Evolutionary conservation across 2,113 vertebrate genomes (phyloP).

Genomic region (Hepsetus odoe): DNA sequence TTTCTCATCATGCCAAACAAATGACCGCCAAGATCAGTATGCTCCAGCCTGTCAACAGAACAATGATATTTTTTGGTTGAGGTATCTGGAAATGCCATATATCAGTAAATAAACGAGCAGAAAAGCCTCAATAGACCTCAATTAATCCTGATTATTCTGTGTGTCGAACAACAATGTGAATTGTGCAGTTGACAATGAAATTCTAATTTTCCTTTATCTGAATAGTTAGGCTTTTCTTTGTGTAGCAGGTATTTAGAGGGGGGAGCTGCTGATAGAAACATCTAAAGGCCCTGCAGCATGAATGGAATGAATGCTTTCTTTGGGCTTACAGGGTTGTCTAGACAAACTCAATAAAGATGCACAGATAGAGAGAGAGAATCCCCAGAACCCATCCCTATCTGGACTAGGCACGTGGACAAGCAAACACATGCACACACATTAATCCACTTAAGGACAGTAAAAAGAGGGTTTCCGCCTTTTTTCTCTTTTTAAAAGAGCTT

Average conservation of each 20-base stretch:
- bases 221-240: slow-evolving; percentile 55
- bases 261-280: slow-evolving; percentile 43
- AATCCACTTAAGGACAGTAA: slow-evolving; percentile 69
- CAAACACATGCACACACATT: slow-evolving; percentile 38
- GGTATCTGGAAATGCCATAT: slow-evolving; percentile 25
- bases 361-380: slow-evolving; percentile 71
- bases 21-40: not conserved
- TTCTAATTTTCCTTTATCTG: slow-evolving; percentile 61
- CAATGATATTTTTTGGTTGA: slow-evolving; percentile 5
- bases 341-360: slow-evolving; percentile 73
- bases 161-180: slow-evolving; percentile 61
- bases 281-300: slow-evolving; percentile 25
- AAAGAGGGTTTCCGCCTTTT: slow-evolving; percentile 59
- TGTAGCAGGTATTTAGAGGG: slow-evolving; percentile 48
- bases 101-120: slow-evolving; percentile 68
- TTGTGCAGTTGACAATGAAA: slow-evolving; percentile 59
- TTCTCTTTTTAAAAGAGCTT: slow-evolving; percentile 56
- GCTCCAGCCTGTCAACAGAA: not conserved
- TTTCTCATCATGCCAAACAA: slow-evolving; percentile 4
- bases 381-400: slow-evolving; percentile 58
- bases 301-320: slow-evolving; percentile 50
- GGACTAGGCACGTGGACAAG: slow-evolving; percentile 52
- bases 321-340: slow-evolving; percentile 75
- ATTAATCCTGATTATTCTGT: slow-evolving; percentile 67
- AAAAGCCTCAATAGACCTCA: slow-evolving; percentile 63